A percentile compares a stretch with the other conserved stretches of the same genome.
These are phyloP conservation scores for Drosophila takahashii DNA, from an alignment of 1,140 invertebrate species.

Conservation along the genomic window DNA sequence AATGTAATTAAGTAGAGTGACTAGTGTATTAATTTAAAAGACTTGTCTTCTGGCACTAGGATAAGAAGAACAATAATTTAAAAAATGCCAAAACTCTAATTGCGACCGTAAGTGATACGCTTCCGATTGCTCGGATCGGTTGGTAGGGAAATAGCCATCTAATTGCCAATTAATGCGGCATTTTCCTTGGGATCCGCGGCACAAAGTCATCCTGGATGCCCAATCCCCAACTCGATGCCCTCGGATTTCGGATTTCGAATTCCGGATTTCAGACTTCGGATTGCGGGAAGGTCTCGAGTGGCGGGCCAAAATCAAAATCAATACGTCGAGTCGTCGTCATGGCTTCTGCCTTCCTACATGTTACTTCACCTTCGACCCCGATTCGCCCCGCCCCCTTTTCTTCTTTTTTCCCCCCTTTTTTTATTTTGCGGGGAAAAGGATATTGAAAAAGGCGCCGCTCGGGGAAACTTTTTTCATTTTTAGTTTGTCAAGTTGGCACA, in stretches of 20 bases:
- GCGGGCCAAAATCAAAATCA: conserved; percentile 59
- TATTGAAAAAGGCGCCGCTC: conserved; percentile 81
- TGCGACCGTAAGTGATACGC: background rate
- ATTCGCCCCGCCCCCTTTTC: background rate
- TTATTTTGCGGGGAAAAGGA: conserved; percentile 49
- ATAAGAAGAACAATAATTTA: too few species aligned
- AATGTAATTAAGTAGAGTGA: too few species aligned
- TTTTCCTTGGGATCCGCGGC: conserved; percentile 17
- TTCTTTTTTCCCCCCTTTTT: background rate
- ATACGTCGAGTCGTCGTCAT: conserved; percentile 71
- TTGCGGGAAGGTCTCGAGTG: conserved; percentile 29
- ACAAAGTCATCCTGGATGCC: conserved; percentile 7
- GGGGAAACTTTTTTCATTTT: conserved; percentile 80
- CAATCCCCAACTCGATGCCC: background rate
- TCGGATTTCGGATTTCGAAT: conserved; percentile 4
- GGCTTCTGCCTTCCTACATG: conserved; percentile 38
- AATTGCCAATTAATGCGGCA: conserved; percentile 40
- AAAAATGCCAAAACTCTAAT: background rate
- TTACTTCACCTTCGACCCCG: conserved; percentile 25
- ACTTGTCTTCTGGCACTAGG: too few species aligned
- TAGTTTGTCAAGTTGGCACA: conserved; percentile 82
- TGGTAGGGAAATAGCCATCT: conserved; percentile 11
- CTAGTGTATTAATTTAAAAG: too few species aligned
- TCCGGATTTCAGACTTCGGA: conserved; percentile 3
- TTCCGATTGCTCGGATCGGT: background rate